phyloP scores from a whole-genome alignment of 2,888 invertebrate species.

The Zaprionus obscuricornis region DNA sequence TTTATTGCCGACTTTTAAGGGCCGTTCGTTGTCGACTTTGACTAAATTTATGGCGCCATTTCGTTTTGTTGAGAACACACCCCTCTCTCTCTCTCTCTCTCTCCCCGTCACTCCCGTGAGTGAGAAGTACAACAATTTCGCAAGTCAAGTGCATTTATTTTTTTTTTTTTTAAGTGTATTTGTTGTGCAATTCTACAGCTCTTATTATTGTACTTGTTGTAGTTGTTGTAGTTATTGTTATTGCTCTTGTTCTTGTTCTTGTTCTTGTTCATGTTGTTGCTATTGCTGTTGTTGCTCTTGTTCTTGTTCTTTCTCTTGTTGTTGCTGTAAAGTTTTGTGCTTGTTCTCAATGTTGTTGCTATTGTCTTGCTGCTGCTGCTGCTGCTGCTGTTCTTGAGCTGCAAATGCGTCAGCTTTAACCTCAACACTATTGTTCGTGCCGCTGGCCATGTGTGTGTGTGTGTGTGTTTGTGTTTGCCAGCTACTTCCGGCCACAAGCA shows the following conservation, averaged over 20 bases:
- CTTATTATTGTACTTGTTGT: slow-evolving; percentile 33
- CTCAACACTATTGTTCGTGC: slow-evolving; percentile 61
- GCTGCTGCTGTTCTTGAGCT: slow-evolving; percentile 14
- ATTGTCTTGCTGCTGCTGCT: slow-evolving; percentile 13
- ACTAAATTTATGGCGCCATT: slow-evolving; percentile 69
- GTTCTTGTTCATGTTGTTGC: slow-evolving; percentile 5
- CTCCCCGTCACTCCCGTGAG: too few relatives aligned
- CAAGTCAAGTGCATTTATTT: slow-evolving; percentile 71
- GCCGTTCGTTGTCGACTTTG: slow-evolving; percentile 55
- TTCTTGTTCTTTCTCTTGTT: too few relatives aligned
- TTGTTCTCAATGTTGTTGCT: background rate
- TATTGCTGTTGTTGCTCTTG: slow-evolving; percentile 11
- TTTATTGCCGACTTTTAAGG: slow-evolving; percentile 69
- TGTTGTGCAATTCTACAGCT: slow-evolving; percentile 23
- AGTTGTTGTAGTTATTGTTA: slow-evolving; percentile 11
- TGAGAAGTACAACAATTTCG: slow-evolving; percentile 45
- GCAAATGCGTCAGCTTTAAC: slow-evolving; percentile 66
- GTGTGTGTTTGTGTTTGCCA: slow-evolving; percentile 14
- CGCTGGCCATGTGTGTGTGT: slow-evolving; percentile 25
- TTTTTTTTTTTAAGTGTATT: slow-evolving; percentile 62
- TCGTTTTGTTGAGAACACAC: slow-evolving; percentile 47
- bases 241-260: slow-evolving; percentile 9
- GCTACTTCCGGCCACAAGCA: slow-evolving; percentile 58
- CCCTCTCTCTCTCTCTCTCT: background rate
- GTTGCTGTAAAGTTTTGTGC: slow-evolving; percentile 31